Evolutionary conservation across 2,797 vertebrate genomes (phyloP), one percentile per base, ranked within the genome.

Genomic region (Hypotaenidia okinawae): DNA sequence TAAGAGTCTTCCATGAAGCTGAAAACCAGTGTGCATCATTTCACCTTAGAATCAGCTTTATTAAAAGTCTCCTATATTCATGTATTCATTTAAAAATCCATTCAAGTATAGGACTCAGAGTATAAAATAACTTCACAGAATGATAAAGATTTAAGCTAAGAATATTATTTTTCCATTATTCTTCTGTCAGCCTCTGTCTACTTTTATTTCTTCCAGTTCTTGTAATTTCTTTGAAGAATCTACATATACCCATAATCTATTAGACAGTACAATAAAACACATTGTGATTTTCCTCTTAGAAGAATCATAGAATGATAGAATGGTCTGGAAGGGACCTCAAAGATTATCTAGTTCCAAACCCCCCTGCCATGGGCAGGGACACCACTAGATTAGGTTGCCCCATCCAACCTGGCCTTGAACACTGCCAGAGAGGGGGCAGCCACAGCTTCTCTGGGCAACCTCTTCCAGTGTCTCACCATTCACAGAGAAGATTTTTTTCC

Each of bases 41-140:
- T 87, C 55, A 76, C 33, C 32, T 76, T 75, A 43, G 2, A 18
- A 66, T 73, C 45, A 58, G 28, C 41, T 37, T 84, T 78, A 68
- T 87, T 92, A 86, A 33, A 77, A 64, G 52, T 54, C 35, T 61
- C 11, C 22, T 70, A 64, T 64, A 51, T 84, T 84, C 59, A 37
- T 55, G 13, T 32, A 85, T 85, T 89, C n/a, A 77, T 94, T 84
- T 82, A 47, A 89, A 89, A 79, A 85, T 69, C 30, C 30, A 73
- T 79, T 90, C 35, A 76, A 59, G 30, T 66, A 66, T 24, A 84
- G 11, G 7, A 47, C 9, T 69, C 10, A 55, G 58, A n/a, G 3
- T 39, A 84, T 55, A 69, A 85, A 92, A 86, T 76, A 66, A 24
- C 9, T 89, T 68, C 49, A 68, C 21, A 35, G 5, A 82, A 84